These are phyloP conservation scores for Pollenia angustigena DNA, from an alignment of 2,888 invertebrate species.

Conservation along the genomic window DNA sequence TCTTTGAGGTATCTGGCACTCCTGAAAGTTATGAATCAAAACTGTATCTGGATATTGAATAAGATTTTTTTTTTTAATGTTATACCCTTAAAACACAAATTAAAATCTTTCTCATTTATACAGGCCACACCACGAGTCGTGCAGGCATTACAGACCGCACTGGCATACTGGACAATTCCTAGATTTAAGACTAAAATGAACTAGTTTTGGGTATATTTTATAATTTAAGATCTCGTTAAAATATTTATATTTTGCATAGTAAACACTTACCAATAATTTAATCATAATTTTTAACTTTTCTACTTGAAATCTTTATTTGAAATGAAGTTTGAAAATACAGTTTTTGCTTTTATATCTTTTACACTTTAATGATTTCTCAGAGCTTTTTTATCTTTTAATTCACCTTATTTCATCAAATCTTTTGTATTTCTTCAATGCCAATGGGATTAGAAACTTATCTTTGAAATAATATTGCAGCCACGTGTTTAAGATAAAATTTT, in stretches of 20 bases:
- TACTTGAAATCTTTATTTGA: conserved; percentile 3
- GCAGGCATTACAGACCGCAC: conserved; percentile 77
- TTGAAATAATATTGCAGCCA: neutral
- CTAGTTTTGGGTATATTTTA: conserved; percentile 22
- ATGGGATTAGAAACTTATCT: conserved; percentile 34
- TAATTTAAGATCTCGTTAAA: neutral
- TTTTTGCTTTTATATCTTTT: conserved; percentile 50
- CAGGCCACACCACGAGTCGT: conserved; percentile 76
- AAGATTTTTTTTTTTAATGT: neutral
- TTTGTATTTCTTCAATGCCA: conserved; percentile 33
- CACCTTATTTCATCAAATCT: neutral
- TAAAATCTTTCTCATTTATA: conserved; percentile 72
- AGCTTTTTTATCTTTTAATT: conserved; percentile 29
- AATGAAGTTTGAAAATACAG: neutral
- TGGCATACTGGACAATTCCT: conserved; percentile 14
- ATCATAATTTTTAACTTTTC: conserved; percentile 36
- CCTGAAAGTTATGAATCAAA: conserved; percentile 60
- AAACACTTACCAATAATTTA: conserved; percentile 43
- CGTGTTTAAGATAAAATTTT: neutral
- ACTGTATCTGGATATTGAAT: neutral
- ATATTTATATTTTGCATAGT: neutral
- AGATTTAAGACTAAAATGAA: conserved; percentile 35
- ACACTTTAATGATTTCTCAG: conserved; percentile 9
- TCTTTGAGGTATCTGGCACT: conserved; percentile 24
- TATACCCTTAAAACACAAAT: conserved; percentile 77